Evolutionary conservation across 2,888 invertebrate species (phyloP).

Genomic region (Lutraria lutraria): DNA sequence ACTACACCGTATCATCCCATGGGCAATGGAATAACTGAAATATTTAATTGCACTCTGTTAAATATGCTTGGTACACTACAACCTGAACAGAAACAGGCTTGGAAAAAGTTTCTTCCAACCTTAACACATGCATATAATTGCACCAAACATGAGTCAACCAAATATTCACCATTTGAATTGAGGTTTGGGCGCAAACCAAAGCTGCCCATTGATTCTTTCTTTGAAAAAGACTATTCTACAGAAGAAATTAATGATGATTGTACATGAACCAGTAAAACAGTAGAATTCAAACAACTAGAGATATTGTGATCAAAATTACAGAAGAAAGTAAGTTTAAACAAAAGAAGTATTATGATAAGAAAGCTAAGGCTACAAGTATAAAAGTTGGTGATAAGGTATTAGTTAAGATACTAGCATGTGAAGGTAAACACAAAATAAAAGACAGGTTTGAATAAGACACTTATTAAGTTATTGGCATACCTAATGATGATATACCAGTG

Average conservation of each 20-base stretch:
- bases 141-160: constrained; percentile 52
- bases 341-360: constrained; percentile 34
- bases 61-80: constrained; percentile 55
- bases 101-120: constrained; percentile 44
- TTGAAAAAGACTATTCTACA: constrained; percentile 15
- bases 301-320: not conserved
- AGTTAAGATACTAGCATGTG: constrained; percentile 4
- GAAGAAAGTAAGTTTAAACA: constrained; percentile 13
- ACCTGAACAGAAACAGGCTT: constrained; percentile 38
- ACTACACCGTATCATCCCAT: constrained; percentile 48
- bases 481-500: not conserved
- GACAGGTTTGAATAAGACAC: constrained; percentile 11
- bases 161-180: constrained; percentile 36
- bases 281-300: not conserved
- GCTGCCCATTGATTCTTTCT: constrained; percentile 54
- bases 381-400: constrained; percentile 35
- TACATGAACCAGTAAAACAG: constrained; percentile 24
- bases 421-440: constrained; percentile 20
- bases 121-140: constrained; percentile 57
- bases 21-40: constrained; percentile 53
- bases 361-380: constrained; percentile 19
- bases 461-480: not conserved
- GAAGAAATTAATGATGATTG: not conserved
- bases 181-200: constrained; percentile 54
- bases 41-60: constrained; percentile 50